phyloP scores from a whole-genome alignment of 2,797 vertebrate species.

The Lagorchestes hirsutus region DNA sequence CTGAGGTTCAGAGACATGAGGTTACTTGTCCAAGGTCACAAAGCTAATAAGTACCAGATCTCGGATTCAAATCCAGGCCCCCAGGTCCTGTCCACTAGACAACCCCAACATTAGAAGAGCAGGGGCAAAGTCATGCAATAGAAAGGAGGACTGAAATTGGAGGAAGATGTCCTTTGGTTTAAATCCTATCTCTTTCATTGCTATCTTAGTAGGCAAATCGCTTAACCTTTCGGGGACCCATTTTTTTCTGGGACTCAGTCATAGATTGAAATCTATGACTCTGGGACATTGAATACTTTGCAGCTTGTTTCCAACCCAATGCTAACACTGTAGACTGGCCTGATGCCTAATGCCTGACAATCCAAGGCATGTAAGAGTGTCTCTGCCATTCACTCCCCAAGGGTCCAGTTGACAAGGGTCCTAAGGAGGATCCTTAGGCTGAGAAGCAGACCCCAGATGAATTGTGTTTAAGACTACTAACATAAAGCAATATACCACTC shows the following conservation, averaged over 20 bases:
- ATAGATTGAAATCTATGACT: neutral
- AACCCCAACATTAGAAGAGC: neutral
- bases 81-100: neutral
- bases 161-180: neutral
- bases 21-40: neutral
- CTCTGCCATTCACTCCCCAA: neutral
- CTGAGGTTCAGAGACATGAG: neutral
- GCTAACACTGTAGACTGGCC: neutral
- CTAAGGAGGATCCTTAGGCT: neutral
- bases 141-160: neutral
- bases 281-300: neutral
- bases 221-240: neutral
- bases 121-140: neutral
- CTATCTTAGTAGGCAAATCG: neutral
- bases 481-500: conserved; percentile 33
- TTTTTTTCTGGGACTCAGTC: neutral
- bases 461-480: neutral
- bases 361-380: neutral
- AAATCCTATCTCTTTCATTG: neutral
- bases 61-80: neutral
- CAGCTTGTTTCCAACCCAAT: neutral
- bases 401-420: neutral
- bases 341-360: neutral
- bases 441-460: neutral
- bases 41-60: neutral